Percentiles rank a stretch among this genome's conserved stretches.
Evolutionary conservation across 1,140 invertebrate genomes (phyloP).

Genomic region (Aphaenogaster ashmeadi): DNA sequence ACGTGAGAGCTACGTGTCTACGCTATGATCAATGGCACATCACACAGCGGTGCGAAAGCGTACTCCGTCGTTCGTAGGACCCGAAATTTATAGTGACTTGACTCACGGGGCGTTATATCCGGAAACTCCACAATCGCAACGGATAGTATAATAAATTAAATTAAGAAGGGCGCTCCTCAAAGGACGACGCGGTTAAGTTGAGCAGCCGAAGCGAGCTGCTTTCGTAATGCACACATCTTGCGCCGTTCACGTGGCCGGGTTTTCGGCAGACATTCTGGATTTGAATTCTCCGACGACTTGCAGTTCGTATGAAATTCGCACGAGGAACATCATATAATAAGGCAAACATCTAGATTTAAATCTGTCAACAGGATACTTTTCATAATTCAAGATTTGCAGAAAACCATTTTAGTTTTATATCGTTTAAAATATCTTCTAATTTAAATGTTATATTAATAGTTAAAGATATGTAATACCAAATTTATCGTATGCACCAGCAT

Average conservation of each 20-base stretch:
- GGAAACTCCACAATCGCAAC: constrained; percentile 34
- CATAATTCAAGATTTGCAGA: neutral
- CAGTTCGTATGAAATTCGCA: neutral
- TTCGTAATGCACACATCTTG: neutral
- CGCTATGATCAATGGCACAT: constrained; percentile 72
- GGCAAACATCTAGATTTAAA: neutral
- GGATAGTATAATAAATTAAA: constrained; percentile 54
- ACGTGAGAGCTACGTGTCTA: constrained; percentile 60
- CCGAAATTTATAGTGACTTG: constrained; percentile 51
- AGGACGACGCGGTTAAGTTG: constrained; percentile 38
- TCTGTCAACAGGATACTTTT: neutral
- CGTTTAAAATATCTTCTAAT: too few species aligned
- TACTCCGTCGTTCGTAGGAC: neutral
- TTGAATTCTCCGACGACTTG: neutral
- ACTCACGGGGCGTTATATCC: neutral
- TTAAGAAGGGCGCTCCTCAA: constrained; percentile 46
- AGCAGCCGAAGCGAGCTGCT: constrained; percentile 13
- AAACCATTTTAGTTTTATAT: too few species aligned
- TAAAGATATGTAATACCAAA: too few species aligned
- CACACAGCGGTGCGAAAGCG: constrained; percentile 42
- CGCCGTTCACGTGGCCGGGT: neutral
- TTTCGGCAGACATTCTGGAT: neutral
- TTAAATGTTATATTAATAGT: too few species aligned
- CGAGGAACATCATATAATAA: neutral
- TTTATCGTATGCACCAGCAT: too few species aligned